Percentiles rank a stretch among this genome's conserved stretches.
Evolutionary conservation across 2,113 vertebrate genomes (phyloP).

Genomic region (Felis chaus): DNA sequence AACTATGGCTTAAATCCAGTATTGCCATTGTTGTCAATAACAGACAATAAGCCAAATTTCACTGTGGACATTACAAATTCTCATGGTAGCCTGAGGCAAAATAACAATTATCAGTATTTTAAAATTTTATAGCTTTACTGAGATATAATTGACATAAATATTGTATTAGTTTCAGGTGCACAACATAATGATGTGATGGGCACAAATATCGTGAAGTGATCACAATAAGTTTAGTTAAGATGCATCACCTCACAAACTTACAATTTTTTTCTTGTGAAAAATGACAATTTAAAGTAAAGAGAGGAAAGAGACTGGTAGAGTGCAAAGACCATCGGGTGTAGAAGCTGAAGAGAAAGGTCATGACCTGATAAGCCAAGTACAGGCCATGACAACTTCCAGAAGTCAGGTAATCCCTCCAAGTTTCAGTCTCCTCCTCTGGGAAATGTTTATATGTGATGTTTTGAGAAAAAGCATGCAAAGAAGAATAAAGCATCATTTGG

Average conservation of each 20-base stretch:
- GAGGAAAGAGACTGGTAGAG: not conserved
- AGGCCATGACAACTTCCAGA: fast-evolving
- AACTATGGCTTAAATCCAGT: not conserved
- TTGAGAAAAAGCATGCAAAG: not conserved
- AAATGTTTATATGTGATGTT: not conserved
- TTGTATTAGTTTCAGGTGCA: not conserved
- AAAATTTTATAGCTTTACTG: not conserved
- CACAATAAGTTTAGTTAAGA: not conserved
- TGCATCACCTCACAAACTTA: not conserved
- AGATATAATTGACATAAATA: not conserved
- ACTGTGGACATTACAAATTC: not conserved
- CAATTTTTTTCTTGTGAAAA: not conserved
- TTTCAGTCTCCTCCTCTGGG: not conserved
- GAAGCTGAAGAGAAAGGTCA: not conserved
- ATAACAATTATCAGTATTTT: not conserved
- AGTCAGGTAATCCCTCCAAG: not conserved
- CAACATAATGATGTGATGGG: not conserved
- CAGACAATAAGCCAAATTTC: not conserved
- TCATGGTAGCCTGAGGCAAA: not conserved
- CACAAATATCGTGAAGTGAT: not conserved
- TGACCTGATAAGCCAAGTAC: not conserved
- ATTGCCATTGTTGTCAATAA: not conserved
- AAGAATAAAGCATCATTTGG: not conserved
- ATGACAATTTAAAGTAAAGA: not conserved
- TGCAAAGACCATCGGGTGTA: not conserved